Evolutionary conservation across 2,888 invertebrate species (phyloP), one percentile per base, ranked within the genome.

Genomic region (Leptinotarsa peninsularis): DNA sequence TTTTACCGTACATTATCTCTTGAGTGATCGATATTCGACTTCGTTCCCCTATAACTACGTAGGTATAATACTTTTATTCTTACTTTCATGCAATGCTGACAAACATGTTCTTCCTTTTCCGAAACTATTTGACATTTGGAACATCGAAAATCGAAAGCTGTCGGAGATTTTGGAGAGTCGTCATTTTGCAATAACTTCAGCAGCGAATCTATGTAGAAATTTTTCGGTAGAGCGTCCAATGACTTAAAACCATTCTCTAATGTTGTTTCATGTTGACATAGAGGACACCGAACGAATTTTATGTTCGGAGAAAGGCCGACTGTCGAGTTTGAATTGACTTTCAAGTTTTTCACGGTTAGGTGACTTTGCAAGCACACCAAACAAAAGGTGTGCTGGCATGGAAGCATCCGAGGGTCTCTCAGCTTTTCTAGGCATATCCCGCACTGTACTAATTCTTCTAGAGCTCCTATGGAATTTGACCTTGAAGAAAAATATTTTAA

Each of bases 351-450:
- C 3, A 83, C 80, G 2, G 76, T 76, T 3, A 84, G 86, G 80
- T 90, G 90, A 66, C 89, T 89, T 77, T 90, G 89, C 49, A 93
- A 87, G 81, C 93, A 93, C 2, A 89, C 87, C 74, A 90, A 86
- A 78, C 93, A 93, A 85, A 93, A 93, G 1, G 92, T 93, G 83
- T 93, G 93, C 81, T 93, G 93, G 81, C 93, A 93, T 0, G 91
- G 90, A 80, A 93, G 86, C 92, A 92, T 93, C 85, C 91, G 91
- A 1, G 92, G 91, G 63, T 90, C 89, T 79, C 89, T 88, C 7
- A 93, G 86, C 43, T 90, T 88, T 79, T 91, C 91, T 77, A 91
- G 85, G 76, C 93, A 93, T 50, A 93, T 86, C 2, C 91, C 89
- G 81, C 93, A 93, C 86, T 91, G 91, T 18, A 92, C 89, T 74